Base-by-base conservation (phyloP, 2,797 vertebrate species). In the Xiphorhynchus erythropygius region DNA sequence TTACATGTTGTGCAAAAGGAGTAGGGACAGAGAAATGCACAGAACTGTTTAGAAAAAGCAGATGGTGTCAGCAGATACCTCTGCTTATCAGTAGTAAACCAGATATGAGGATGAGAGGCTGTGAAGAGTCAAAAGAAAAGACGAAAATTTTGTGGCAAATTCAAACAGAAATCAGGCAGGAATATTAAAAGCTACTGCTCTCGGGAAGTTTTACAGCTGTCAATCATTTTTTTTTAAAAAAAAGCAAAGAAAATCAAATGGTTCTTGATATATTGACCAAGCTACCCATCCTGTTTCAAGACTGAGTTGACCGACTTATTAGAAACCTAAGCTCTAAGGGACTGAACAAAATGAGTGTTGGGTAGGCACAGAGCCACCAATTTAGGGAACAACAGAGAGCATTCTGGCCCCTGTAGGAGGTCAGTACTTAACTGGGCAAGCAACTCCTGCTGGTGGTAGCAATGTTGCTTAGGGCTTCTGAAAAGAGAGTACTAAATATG, bases 371-470 rank as follows among this genome's bases (percentile, higher is more conserved):
- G 85, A 86, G 89, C 76, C 95, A 97, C 22, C 60, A 80, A 57
- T 73, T 87, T 44, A 70, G 60, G 59, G 47, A 89, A 89, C 35
- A 82, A 84, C 64, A 46, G 78, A 75, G 42, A 74, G 33, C 50
- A 46, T 84, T 89, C 79, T 81, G 75, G 86, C 50, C 89, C 59
- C 79, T 57, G 94, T 11, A 90, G 93, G 96, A 91, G 91, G 89
- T 32, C 87, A 91, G n/a, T 56, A 53, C 28, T 83, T 52, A 64
- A 84, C 63, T 17, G 7, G 68, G 60, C 71, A 93, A 82, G 84
- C 41, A 74, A 79, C 50, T 89, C 35, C 89, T 92, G 78, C 50
- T 92, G 87, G 53, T 70, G 79, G 60, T n/a, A 77, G 79, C 84
- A 89, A 47, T 41, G 68, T 13, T 59, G 68, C 46, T 44, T 15